Base-by-base conservation (phyloP, 2,888 invertebrate species). In the Melangyna quadrimaculata region DNA sequence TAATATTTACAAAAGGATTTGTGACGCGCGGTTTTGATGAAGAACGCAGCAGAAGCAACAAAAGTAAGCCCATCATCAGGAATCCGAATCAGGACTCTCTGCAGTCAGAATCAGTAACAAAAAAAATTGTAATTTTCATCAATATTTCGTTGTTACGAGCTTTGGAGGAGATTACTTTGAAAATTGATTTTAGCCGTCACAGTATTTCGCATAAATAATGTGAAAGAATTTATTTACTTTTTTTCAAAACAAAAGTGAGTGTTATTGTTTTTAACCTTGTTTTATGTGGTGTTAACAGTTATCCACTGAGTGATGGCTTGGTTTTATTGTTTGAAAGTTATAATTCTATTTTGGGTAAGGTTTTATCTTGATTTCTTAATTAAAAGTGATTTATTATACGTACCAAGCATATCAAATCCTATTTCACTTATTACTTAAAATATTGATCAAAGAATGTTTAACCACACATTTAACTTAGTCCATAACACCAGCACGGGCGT, bases 1-100 rank as follows among this genome's bases (percentile, higher is more conserved):
- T 73, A 86, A 86, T 74, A 86, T 86, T 86, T 73, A 86, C 86
- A 86, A 81, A 65, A 78, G 81, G 80, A 79, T 84, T 84, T 80
- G 80, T 37, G 84, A 67, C 35, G 79, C 43, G 71, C 63, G 51
- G 35, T 37, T 71, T 45, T 77, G 65, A 65, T 63, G 65, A 71
- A 43, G 48, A 35, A 17, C 1, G n/a, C 12, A 27, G 9, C 51
- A 24, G n/a, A 8, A 63, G 29, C 63, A 59, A 29, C 65, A 67
- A 14, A 45, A 35, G 67, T 22, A 32, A 45, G 29, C 12, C 19
- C 45, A 32, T 45, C 65, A 32, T 32, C 45, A 32, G 29, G 45
- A 65, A 29, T 32, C n/a, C n/a, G n/a, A n/a, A n/a, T n/a, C n/a
- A n/a, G n/a, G n/a, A n/a, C n/a, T n/a, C n/a, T n/a, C n/a, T n/a